Conservation (phyloP, 2,113 vertebrate genomes). For the Myrmecophaga tridactyla region DNA sequence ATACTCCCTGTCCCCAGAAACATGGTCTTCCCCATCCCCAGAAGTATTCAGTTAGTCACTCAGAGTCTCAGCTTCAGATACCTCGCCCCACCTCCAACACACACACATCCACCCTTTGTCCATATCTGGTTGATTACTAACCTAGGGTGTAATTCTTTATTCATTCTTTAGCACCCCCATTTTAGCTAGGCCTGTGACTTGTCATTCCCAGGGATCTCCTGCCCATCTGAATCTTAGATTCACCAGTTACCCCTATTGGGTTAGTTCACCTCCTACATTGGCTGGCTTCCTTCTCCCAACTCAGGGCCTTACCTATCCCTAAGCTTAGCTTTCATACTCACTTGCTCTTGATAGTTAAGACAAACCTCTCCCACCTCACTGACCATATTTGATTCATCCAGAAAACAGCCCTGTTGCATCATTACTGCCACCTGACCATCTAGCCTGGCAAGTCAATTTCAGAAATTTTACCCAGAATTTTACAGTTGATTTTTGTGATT, state of each 20-base stretch:
- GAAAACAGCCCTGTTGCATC: neutral
- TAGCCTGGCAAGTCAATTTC: neutral
- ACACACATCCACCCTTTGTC: rapidly evolving
- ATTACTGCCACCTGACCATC: neutral
- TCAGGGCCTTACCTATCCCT: neutral
- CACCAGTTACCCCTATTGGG: neutral
- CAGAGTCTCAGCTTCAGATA: neutral
- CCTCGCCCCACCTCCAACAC: neutral
- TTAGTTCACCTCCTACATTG: neutral
- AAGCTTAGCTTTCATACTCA: too few species aligned
- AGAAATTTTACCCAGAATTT: neutral
- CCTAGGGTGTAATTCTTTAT: rapidly evolving
- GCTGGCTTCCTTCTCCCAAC: neutral
- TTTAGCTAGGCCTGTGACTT: neutral
- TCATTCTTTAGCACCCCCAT: neutral
- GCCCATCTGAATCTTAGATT: neutral
- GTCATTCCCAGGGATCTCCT: neutral
- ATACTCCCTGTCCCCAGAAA: neutral
- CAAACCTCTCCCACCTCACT: neutral
- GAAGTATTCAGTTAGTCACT: rapidly evolving
- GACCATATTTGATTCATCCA: neutral
- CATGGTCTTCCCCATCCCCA: neutral
- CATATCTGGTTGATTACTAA: neutral
- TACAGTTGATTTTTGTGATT: neutral
- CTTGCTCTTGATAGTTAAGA: neutral